A percentile compares a stretch with the other conserved stretches of the same genome.
Conservation (phyloP, 2,113 vertebrate species). For the Rhagologus leucostigma region DNA sequence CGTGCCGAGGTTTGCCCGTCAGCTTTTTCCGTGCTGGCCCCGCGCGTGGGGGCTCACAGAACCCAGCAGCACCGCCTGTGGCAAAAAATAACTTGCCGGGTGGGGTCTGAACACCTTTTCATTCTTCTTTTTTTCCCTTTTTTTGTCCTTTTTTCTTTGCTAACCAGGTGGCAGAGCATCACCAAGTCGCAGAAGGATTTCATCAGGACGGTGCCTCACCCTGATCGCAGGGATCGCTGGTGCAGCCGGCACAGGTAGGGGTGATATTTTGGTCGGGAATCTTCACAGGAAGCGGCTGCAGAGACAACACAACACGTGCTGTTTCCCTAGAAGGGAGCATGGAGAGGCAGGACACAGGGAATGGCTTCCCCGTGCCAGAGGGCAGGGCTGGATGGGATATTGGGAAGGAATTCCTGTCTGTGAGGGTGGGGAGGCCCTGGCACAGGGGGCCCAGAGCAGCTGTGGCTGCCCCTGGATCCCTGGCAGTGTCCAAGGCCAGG, state of each 20-base stretch:
- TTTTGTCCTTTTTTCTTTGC: too few species aligned
- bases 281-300: background rate
- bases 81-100: rapidly evolving
- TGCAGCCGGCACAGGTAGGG: background rate
- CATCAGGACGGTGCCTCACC: background rate
- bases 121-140: rapidly evolving
- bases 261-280: background rate
- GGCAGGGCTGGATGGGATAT: rapidly evolving
- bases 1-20: background rate
- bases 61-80: background rate
- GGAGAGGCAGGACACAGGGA: background rate
- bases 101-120: rapidly evolving
- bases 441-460: background rate
- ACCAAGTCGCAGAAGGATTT: rapidly evolving
- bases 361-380: background rate
- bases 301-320: too few species aligned
- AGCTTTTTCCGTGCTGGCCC: too few species aligned
- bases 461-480: background rate
- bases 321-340: too few species aligned
- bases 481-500: background rate
- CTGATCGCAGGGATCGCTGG: background rate
- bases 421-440: background rate
- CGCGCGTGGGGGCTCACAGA: background rate
- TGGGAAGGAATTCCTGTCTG: background rate
- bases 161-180: background rate